Conservation (phyloP, 2,888 invertebrate species). For the Panopea generosa region DNA sequence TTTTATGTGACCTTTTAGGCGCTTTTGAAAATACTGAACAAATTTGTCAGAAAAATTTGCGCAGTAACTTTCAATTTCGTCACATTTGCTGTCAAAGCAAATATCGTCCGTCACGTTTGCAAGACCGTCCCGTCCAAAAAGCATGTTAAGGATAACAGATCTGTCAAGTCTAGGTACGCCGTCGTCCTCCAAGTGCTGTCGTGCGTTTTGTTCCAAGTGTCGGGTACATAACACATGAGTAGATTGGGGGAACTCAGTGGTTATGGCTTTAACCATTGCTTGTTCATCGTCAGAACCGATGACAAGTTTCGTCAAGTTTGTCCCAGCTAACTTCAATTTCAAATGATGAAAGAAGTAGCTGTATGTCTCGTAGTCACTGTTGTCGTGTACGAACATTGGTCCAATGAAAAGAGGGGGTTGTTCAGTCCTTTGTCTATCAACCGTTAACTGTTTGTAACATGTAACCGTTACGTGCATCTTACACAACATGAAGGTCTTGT, state of each 20-base stretch:
- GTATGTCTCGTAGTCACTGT: no score
- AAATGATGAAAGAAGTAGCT: no score
- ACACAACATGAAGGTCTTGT: no score
- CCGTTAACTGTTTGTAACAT: conserved; percentile 8
- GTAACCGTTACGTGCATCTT: no score
- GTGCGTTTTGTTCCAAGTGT: conserved; percentile 1
- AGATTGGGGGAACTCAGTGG: neutral
- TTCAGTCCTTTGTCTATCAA: neutral
- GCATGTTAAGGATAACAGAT: neutral
- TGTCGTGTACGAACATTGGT: conserved; percentile 19
- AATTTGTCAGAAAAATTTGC: conserved; percentile 9
- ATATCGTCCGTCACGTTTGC: conserved; percentile 6
- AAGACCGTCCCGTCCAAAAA: neutral
- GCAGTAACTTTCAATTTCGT: neutral
- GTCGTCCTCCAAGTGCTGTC: neutral
- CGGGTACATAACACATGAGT: neutral
- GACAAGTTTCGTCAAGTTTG: neutral
- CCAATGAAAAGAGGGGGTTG: conserved; percentile 29
- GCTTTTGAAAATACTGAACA: neutral
- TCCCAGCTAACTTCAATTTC: neutral
- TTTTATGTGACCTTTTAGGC: neutral
- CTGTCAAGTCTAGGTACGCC: neutral
- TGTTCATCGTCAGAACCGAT: conserved; percentile 4
- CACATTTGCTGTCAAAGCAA: conserved; percentile 12
- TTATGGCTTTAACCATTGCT: no score